A percentile compares a stretch with the other conserved stretches of the same genome.
phyloP scores from a whole-genome alignment of 1,140 invertebrate genomes.

The Leptinotarsa texana region DNA sequence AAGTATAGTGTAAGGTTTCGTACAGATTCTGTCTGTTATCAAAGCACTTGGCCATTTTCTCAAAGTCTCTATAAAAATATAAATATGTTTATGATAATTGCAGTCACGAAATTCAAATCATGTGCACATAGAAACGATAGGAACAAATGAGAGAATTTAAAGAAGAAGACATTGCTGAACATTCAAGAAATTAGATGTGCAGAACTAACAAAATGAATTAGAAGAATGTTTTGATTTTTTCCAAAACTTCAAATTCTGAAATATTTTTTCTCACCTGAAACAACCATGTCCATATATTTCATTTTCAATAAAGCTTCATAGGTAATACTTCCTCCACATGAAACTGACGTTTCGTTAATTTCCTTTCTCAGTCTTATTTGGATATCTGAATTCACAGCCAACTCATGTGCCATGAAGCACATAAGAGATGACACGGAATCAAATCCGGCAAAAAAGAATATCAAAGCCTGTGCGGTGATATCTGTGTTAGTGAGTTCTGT shows the following conservation, averaged over 20 bases:
- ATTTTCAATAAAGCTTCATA: slow-evolving; percentile 63
- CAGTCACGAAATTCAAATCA: too few species aligned
- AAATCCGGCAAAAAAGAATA: slow-evolving; percentile 57
- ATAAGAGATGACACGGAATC: slow-evolving; percentile 51
- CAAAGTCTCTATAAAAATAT: slow-evolving; percentile 59
- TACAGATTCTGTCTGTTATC: slow-evolving; percentile 58
- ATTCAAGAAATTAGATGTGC: too few species aligned
- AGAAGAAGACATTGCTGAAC: too few species aligned
- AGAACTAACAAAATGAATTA: too few species aligned
- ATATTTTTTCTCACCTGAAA: slow-evolving; percentile 53
- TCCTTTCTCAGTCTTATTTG: slow-evolving; percentile 43
- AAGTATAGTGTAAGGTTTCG: slow-evolving; percentile 57
- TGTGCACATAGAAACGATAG: too few species aligned
- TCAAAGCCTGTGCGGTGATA: slow-evolving; percentile 64
- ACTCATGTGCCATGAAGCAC: slow-evolving; percentile 54
- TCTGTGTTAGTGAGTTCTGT: slow-evolving; percentile 29
- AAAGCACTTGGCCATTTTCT: slow-evolving; percentile 61
- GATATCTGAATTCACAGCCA: slow-evolving; percentile 60
- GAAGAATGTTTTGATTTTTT: too few species aligned
- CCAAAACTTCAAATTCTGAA: too few species aligned
- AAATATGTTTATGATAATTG: too few species aligned
- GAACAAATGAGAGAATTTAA: too few species aligned
- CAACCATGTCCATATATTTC: slow-evolving; percentile 66
- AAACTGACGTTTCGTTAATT: slow-evolving; percentile 36
- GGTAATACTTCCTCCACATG: slow-evolving; percentile 52